Evolutionary conservation across 1,140 invertebrate species (phyloP), one percentile per base, ranked within the genome.

Genomic region (Drosophila sproati): DNA sequence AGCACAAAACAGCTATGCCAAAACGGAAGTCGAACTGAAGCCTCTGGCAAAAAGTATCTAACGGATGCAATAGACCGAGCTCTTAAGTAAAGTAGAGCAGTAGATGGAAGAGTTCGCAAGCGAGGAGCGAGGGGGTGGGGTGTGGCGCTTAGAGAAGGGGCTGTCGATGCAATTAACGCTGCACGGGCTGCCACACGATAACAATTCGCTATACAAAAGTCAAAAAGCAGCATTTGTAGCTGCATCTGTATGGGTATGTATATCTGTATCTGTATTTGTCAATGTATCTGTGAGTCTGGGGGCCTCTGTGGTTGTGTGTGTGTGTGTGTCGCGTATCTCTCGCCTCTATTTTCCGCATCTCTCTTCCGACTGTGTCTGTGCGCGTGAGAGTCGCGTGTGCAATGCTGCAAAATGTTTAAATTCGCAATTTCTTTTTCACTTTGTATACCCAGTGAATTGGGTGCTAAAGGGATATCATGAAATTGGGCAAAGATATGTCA

Each of bases 361-460:
- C 82, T 78, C 82, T n/a, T 80, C 78, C 76, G 75, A 81, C 75
- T 87, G 82, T 79, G 72, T 73, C 50, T 70, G 77, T 48, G 67
- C 83, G 85, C 69, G 85, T 85, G 80, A 78, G 85, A 80, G 80
- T 88, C 85, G 85, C 85, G 85, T 89, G 85, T 88, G 85, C 85
- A 88, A 81, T 83, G 85, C 83, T 89, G 83, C 80, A 88, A 88
- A 88, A 88, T 80, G 77, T 89, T 89, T 74, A 88, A 89, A 88
- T 78, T 83, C 85, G 77, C 34, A 71, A 56, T 52, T 72, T 52
- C 28, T 64, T 70, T 82, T 87, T 67, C 59, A 71, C 32, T 83
- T 77, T 43, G 4, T n/a, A 43, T 43, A 43, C 39, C 39, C 39
- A n/a, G 39, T 43, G 39, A 43, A 43, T 3, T 43, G 7, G 10